Conservation (phyloP, 2,797 vertebrate genomes). For the Hemibagrus guttatus region DNA sequence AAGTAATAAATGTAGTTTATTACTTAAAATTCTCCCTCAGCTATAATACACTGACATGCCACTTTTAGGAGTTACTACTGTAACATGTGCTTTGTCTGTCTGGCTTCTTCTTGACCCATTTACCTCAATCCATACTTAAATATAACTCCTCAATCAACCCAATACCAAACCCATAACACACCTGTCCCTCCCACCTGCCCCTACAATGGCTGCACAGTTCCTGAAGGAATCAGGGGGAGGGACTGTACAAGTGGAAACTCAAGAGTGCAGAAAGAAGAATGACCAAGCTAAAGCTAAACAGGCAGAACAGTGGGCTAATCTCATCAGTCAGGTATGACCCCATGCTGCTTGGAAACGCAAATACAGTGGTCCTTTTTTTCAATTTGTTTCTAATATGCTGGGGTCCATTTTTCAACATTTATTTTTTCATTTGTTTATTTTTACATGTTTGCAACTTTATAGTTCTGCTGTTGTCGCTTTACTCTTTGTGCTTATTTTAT, state of each 20-base stretch:
- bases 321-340: conserved; percentile 94
- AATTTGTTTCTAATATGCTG: conserved; percentile 42
- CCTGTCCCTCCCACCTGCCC: conserved; percentile 61
- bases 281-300: conserved; percentile 86
- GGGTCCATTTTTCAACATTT: conserved; percentile 29
- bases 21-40: conserved; percentile 13
- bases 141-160: conserved; percentile 57
- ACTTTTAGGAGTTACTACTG: conserved; percentile 55
- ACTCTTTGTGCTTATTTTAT: conserved; percentile 6
- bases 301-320: conserved; percentile 93
- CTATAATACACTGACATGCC: not conserved
- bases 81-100: conserved; percentile 63
- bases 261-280: conserved; percentile 81
- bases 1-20: conserved; percentile 6
- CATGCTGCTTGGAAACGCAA: conserved; percentile 60
- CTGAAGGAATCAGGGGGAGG: conserved; percentile 84
- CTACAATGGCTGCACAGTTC: conserved; percentile 81
- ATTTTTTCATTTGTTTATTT: not conserved
- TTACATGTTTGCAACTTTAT: conserved; percentile 9
- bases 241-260: conserved; percentile 80
- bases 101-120: conserved; percentile 64
- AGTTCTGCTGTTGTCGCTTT: not conserved
- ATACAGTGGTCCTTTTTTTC: conserved; percentile 42
- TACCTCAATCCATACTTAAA: conserved; percentile 61
- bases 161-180: conserved; percentile 59